A percentile compares a stretch with the other conserved stretches of the same genome.
These are phyloP conservation scores for Drosophila obscura DNA, from an alignment of 1,140 invertebrate species.

Conservation along the genomic window DNA sequence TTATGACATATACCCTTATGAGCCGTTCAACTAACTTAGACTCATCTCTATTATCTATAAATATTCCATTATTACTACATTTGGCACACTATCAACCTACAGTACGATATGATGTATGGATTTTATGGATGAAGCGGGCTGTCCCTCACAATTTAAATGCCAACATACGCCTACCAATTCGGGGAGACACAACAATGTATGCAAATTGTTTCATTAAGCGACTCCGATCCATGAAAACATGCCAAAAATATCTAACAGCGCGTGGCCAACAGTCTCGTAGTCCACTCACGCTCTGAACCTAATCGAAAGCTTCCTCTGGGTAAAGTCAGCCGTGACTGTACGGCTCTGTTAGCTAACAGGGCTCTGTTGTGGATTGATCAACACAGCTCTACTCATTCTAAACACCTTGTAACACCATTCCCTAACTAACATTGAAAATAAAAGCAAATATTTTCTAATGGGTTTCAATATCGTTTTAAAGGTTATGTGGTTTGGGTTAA, in stretches of 20 bases:
- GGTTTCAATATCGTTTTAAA: conserved; percentile 63
- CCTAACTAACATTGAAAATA: conserved; percentile 6
- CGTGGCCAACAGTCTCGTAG: conserved; percentile 42
- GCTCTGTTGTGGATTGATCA: background rate
- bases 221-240: conserved; percentile 35
- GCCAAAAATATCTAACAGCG: conserved; percentile 47
- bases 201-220: conserved; percentile 69
- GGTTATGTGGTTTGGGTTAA: conserved; percentile 38
- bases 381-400: conserved; percentile 7
- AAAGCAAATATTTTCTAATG: conserved; percentile 56
- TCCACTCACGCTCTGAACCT: conserved; percentile 29
- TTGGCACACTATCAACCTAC: conserved; percentile 6
- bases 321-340: conserved; percentile 14
- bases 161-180: conserved; percentile 30
- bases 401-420: conserved; percentile 12
- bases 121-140: conserved; percentile 6
- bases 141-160: conserved; percentile 5
- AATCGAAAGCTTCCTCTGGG: conserved; percentile 14
- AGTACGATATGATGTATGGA: conserved; percentile 27
- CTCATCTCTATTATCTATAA: conserved; percentile 31
- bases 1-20: conserved; percentile 43
- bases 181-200: conserved; percentile 49
- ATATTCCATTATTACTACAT: conserved; percentile 18
- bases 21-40: conserved; percentile 28
- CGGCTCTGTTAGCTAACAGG: background rate